Evolutionary conservation across 2,797 vertebrate genomes (phyloP), one percentile per base, ranked within the genome.

Genomic region (Pseudotriccus pelzelni): DNA sequence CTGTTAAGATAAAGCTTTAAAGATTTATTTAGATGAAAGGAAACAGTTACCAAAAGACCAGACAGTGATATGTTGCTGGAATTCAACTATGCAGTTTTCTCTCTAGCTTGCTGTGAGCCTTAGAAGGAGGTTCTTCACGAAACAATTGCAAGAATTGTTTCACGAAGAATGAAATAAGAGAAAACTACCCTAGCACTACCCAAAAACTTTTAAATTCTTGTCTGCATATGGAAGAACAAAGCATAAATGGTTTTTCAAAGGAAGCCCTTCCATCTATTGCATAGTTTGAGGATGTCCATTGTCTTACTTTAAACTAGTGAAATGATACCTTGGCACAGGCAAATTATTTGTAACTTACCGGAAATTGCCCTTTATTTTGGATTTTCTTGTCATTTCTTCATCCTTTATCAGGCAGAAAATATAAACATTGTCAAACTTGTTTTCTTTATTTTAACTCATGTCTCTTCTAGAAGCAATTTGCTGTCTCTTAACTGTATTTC

Each of bases 231-330:
- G 39, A 79, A 55, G 17, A 86, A 41, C 8, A 84, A 50, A 81
- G 47, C 34, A 75, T 12, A 58, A 53, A 43, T 23, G 9, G 0
- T 52, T 85, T 82, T 69, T 59, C 28, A 18, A 91, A 87, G 34
- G 17, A 58, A 30, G 17, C 3, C 7, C 11, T 63, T 74, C 18
- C 12, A 7, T 7, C 9, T 56, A 0, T 8, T 30, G 12, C 1
- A 2, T 52, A 34, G 17, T 77, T 76, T 78, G 53, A 73, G 8
- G 10, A 64, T 66, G 27, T 64, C 50, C 11, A 21, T 10, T 72
- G 19, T 44, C 39, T 49, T 83, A 50, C 18, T 64, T 72, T 34
- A 77, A 88, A 59, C 13, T 44, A 50, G 55, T 43, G 34, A 89
- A 87, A 56, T 3, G 1, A 52, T 47, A 20, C 9, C 12, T 22